A percentile compares a stretch with the other conserved stretches of the same genome.
Conservation (phyloP, 35 echinoderm and acorn worm species). For the Lytechinus pictus region DNA sequence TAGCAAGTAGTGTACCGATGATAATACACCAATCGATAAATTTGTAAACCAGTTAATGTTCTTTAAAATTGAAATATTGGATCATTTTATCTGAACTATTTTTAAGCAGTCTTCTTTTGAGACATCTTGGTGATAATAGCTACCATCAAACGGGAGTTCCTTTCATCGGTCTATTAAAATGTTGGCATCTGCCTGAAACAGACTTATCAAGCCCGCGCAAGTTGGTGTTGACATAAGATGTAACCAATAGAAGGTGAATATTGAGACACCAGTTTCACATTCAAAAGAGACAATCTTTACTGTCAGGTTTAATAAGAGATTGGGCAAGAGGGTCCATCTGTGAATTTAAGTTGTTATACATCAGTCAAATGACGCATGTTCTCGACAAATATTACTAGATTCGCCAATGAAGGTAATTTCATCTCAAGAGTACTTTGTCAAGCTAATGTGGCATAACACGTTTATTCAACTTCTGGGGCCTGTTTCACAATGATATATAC, state of each 20-base stretch:
- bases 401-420: no score
- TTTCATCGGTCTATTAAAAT: not conserved
- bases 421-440: no score
- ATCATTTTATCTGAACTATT: not conserved
- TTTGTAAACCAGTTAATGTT: not conserved
- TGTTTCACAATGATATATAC: no score
- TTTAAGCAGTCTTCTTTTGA: not conserved
- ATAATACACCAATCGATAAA: not conserved
- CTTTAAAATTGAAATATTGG: no score
- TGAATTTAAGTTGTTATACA: not conserved
- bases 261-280: not conserved
- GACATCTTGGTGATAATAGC: not conserved
- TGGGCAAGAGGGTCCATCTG: not conserved
- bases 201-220: not conserved
- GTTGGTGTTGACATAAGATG: not conserved
- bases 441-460: no score
- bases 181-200: conserved; percentile 1
- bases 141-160: not conserved
- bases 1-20: not conserved
- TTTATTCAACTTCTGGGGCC: no score
- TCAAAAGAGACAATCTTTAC: conserved; percentile 4
- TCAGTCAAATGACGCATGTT: not conserved
- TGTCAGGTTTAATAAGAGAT: not conserved
- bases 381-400: no score
- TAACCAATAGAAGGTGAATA: not conserved